phyloP scores from a whole-genome alignment of 2,797 vertebrate genomes.

The Cyclura pinguis region DNA sequence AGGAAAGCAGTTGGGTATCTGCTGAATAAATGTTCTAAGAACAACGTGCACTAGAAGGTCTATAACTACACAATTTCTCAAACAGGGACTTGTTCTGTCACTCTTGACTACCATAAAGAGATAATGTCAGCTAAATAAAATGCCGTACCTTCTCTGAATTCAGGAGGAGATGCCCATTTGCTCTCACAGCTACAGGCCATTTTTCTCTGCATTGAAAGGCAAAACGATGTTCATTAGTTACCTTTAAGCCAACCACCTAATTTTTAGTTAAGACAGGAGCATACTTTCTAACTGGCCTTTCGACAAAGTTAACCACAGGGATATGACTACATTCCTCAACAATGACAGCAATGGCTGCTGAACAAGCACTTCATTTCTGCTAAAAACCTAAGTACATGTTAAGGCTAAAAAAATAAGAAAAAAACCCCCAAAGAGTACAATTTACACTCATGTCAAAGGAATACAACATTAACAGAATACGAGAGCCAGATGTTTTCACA shows the following conservation, averaged over 20 bases:
- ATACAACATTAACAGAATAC: not conserved
- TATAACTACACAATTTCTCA: not conserved
- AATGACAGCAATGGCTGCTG: not conserved
- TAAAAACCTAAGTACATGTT: not conserved
- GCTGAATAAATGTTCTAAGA: not conserved
- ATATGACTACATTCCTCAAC: slow-evolving; percentile 4
- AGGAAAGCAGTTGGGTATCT: not conserved
- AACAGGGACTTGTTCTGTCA: not conserved
- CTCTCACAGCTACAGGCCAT: slow-evolving; percentile 93
- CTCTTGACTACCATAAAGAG: not conserved
- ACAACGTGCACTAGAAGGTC: not conserved
- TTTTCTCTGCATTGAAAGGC: slow-evolving; percentile 85
- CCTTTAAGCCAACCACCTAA: not conserved
- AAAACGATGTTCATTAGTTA: not conserved
- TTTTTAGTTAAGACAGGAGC: not conserved
- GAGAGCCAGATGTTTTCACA: not conserved
- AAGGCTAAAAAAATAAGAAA: not conserved
- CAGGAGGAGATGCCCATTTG: slow-evolving; percentile 97
- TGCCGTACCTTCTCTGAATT: slow-evolving; percentile 94
- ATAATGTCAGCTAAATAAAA: accelerated
- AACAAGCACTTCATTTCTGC: not conserved
- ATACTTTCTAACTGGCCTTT: not conserved
- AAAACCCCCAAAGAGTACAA: not conserved
- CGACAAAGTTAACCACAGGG: not conserved
- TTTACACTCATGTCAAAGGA: not conserved